phyloP scores from a whole-genome alignment of 2,797 vertebrate species.

The Eidolon dupreanum region DNA sequence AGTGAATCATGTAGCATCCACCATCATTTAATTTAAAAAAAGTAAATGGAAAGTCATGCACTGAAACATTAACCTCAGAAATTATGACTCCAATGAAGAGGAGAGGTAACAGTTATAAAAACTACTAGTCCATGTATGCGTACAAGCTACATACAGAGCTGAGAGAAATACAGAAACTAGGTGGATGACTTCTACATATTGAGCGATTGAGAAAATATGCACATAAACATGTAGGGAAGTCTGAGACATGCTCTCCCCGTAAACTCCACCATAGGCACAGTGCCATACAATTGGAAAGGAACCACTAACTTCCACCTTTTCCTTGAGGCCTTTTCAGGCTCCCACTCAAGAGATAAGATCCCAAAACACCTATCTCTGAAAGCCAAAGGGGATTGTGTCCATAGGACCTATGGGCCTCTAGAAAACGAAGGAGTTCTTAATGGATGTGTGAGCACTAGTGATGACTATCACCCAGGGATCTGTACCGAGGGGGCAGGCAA shows the following conservation, averaged over 20 bases:
- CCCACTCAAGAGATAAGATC: background rate
- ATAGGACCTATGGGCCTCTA: background rate
- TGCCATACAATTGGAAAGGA: background rate
- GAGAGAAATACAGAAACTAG: background rate
- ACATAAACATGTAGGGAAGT: background rate
- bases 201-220: background rate
- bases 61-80: background rate
- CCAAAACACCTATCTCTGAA: background rate
- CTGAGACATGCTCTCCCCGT: background rate
- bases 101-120: background rate
- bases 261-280: background rate
- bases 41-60: background rate
- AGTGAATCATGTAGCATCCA: background rate
- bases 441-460: too few relatives aligned
- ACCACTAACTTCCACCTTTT: too few relatives aligned
- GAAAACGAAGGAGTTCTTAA: background rate
- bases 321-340: background rate
- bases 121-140: accelerated
- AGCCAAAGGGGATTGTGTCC: background rate
- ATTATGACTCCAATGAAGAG: background rate
- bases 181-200: background rate
- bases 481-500: too few relatives aligned
- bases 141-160: background rate
- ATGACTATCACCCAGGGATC: background rate
- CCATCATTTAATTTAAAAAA: background rate